Conservation (phyloP, 2,113 vertebrate genomes). For the Mola mola region DNA sequence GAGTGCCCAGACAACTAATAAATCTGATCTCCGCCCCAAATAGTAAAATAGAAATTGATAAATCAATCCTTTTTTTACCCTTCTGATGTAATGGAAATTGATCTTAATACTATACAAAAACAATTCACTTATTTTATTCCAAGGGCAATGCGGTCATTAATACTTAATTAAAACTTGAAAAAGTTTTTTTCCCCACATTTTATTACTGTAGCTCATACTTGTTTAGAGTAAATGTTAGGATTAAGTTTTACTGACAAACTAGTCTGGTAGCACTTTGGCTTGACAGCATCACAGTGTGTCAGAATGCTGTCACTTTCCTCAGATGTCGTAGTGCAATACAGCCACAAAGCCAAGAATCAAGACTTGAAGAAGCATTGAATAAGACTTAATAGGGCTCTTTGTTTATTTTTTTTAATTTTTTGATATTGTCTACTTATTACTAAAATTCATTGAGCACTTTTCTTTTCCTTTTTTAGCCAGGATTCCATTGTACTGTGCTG, state of each 20-base stretch:
- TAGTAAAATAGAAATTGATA: too few species aligned
- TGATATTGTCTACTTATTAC: slow-evolving; percentile 13
- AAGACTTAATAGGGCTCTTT: slow-evolving; percentile 18
- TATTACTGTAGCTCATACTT: background rate
- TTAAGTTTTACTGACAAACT: background rate
- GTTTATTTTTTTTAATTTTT: slow-evolving; percentile 37
- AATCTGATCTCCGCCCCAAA: background rate
- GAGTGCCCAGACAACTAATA: background rate
- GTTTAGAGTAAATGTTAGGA: slow-evolving; percentile 1
- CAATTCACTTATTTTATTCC: too few species aligned
- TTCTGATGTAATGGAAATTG: too few species aligned
- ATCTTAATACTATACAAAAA: too few species aligned
- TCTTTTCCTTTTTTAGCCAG: slow-evolving; percentile 6
- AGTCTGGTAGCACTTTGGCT: slow-evolving; percentile 1
- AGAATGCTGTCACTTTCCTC: slow-evolving; percentile 12
- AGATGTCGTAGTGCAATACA: slow-evolving; percentile 58
- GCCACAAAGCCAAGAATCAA: slow-evolving; percentile 56
- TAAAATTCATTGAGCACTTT: slow-evolving; percentile 49
- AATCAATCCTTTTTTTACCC: too few species aligned
- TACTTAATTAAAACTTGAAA: too few species aligned
- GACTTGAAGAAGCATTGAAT: slow-evolving; percentile 37
- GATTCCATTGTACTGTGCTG: background rate
- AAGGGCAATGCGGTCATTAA: too few species aligned
- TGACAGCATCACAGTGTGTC: slow-evolving; percentile 3
- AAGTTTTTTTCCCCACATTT: background rate